These are phyloP conservation scores for Eilema depressum DNA, from an alignment of 2,888 invertebrate species.

Conservation along the genomic window DNA sequence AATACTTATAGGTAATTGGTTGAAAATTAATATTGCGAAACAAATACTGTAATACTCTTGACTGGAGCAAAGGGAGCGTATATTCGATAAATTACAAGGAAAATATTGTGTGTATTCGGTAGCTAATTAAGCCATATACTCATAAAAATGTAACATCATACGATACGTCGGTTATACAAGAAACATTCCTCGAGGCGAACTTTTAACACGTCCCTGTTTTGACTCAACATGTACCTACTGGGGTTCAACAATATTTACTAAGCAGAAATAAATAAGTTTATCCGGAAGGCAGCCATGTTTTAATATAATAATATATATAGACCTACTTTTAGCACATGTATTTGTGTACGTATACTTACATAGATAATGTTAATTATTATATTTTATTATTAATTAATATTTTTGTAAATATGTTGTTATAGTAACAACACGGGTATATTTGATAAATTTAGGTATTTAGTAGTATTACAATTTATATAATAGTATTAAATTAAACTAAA, in stretches of 20 bases:
- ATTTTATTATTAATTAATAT: no score
- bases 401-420: no score
- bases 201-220: constrained; percentile 38
- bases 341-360: background rate
- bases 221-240: constrained; percentile 18
- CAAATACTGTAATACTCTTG: constrained; percentile 15
- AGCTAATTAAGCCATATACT: constrained; percentile 39
- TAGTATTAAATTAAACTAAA: background rate
- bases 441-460: no score
- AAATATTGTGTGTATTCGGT: constrained; percentile 11
- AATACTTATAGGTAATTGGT: constrained; percentile 29
- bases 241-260: constrained; percentile 2
- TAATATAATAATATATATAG: background rate
- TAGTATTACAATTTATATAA: no score
- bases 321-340: background rate
- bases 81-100: background rate
- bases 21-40: constrained; percentile 23
- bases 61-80: background rate
- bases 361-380: no score
- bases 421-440: no score
- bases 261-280: constrained; percentile 25
- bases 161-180: constrained; percentile 28
- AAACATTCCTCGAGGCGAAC: constrained; percentile 35
- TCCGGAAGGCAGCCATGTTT: background rate
- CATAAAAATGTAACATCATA: constrained; percentile 30